Evolutionary conservation across 2,797 vertebrate genomes (phyloP).

Genomic region (Enoplosus armatus): DNA sequence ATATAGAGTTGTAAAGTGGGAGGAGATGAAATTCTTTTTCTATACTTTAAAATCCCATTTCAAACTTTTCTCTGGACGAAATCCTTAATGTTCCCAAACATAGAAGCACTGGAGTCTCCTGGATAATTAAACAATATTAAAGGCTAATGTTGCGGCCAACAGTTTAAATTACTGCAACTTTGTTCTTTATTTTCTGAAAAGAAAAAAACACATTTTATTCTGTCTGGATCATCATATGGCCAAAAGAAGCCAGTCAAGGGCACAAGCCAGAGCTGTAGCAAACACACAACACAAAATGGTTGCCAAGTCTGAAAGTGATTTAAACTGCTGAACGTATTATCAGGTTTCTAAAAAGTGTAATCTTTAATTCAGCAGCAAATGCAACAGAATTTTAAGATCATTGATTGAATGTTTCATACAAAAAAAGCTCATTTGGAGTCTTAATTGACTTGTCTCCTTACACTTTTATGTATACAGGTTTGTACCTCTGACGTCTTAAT

Average conservation of each 20-base stretch:
- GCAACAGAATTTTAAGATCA: not conserved
- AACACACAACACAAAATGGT: not conserved
- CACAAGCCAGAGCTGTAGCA: not conserved
- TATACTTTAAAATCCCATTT: not conserved
- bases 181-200: too few species aligned
- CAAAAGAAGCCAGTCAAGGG: not conserved
- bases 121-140: not conserved
- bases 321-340: not conserved
- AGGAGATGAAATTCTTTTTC: too few species aligned
- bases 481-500: not conserved
- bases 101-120: not conserved
- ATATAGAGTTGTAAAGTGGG: too few species aligned
- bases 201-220: not conserved
- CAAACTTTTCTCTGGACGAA: not conserved
- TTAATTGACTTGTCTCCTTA: not conserved
- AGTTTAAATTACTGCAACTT: not conserved
- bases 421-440: not conserved
- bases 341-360: not conserved
- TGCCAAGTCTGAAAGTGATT: not conserved
- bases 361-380: not conserved
- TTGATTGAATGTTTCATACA: not conserved
- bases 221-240: not conserved
- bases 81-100: not conserved
- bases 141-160: not conserved
- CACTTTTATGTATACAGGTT: not conserved